Conservation (phyloP, 2,888 invertebrate genomes). For the Meiosimyza decipiens region DNA sequence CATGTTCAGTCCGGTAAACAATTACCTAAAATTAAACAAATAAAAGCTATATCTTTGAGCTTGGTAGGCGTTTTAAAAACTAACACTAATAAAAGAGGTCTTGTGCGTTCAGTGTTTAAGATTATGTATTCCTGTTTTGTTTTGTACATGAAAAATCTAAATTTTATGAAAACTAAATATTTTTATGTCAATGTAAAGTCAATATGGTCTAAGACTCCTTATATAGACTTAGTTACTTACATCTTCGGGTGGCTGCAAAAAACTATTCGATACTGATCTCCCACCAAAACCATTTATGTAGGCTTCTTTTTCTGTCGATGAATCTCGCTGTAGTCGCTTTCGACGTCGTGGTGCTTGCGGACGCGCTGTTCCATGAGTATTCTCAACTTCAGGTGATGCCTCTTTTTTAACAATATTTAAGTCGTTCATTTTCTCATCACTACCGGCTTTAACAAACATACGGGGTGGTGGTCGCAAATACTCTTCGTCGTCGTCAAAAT, state of each 20-base stretch:
- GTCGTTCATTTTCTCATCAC: constrained; percentile 50
- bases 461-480: constrained; percentile 55
- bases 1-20: constrained; percentile 75
- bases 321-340: constrained; percentile 59
- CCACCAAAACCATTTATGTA: constrained; percentile 65
- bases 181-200: too few relatives aligned
- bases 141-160: too few relatives aligned
- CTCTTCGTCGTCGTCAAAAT: constrained; percentile 66
- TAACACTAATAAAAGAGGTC: too few relatives aligned
- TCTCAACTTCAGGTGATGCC: constrained; percentile 42
- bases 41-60: not conserved
- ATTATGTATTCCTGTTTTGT: too few relatives aligned
- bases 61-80: too few relatives aligned
- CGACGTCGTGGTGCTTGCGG: constrained; percentile 66
- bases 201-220: too few relatives aligned
- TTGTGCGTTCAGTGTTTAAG: too few relatives aligned
- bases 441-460: constrained; percentile 39
- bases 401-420: constrained; percentile 47
- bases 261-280: constrained; percentile 66
- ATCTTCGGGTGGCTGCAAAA: constrained; percentile 65
- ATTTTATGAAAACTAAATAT: too few relatives aligned
- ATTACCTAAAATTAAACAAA: constrained; percentile 69
- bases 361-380: constrained; percentile 50
- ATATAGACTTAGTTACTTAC: constrained; percentile 50
- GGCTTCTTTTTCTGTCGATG: constrained; percentile 64